Conservation (phyloP, 2,797 vertebrate species). For the Rhodeus uyekii region DNA sequence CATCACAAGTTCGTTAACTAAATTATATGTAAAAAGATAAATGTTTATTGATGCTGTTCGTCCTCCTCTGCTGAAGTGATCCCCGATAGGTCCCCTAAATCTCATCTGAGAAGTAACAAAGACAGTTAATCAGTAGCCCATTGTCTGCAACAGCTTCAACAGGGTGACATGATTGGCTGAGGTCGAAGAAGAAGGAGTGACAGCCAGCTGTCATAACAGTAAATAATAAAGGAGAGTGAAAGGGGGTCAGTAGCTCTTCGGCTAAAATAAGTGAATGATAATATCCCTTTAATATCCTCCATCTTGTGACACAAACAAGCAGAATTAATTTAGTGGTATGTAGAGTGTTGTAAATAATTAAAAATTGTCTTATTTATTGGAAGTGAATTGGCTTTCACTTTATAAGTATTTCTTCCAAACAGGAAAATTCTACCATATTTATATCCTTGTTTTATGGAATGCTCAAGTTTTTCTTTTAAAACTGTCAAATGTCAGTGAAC, state of each 20-base stretch:
- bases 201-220: conserved; percentile 52
- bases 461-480: neutral
- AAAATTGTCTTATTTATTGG: neutral
- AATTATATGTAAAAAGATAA: conserved; percentile 46
- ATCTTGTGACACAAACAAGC: conserved; percentile 11
- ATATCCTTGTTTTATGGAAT: neutral
- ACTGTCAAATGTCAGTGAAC: neutral
- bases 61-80: conserved; percentile 27
- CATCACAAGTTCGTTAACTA: conserved; percentile 31
- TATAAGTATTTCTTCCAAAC: neutral
- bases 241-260: conserved; percentile 58
- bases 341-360: conserved; percentile 7
- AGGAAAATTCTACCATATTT: neutral
- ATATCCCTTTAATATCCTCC: conserved; percentile 33
- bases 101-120: conserved; percentile 52
- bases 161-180: conserved; percentile 53
- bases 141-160: conserved; percentile 39
- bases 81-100: conserved; percentile 49
- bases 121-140: conserved; percentile 66
- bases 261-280: conserved; percentile 50
- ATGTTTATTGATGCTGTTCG: conserved; percentile 30
- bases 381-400: neutral
- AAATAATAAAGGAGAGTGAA: conserved; percentile 51
- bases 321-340: neutral
- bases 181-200: conserved; percentile 59